phyloP scores from a whole-genome alignment of 2,888 invertebrate genomes.

The Neelides folsomi region DNA sequence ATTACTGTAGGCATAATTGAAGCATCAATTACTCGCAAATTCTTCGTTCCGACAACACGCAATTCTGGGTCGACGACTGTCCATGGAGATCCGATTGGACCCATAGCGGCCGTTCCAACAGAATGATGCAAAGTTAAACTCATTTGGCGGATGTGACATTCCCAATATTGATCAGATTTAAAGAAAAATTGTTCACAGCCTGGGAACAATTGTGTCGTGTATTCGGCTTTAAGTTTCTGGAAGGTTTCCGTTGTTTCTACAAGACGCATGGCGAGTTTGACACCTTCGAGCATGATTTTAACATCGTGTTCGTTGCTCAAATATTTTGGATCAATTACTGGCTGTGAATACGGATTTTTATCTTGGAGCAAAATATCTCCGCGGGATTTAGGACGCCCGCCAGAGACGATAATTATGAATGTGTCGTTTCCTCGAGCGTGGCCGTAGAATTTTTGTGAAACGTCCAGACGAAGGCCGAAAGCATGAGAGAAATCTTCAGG shows the following conservation, averaged over 20 bases:
- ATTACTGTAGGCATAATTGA: slow-evolving; percentile 7
- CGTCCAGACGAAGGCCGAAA: slow-evolving; percentile 16
- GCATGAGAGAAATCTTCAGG: slow-evolving; percentile 14
- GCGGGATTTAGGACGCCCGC: slow-evolving; percentile 13
- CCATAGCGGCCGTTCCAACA: slow-evolving; percentile 55
- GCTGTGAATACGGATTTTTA: slow-evolving; percentile 9
- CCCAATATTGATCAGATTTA: slow-evolving; percentile 50
- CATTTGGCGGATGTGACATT: slow-evolving; percentile 47
- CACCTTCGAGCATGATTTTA: slow-evolving; percentile 13
- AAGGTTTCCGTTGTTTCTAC: slow-evolving; percentile 15
- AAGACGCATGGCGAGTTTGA: slow-evolving; percentile 17
- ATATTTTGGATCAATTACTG: slow-evolving; percentile 17
- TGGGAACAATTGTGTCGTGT: slow-evolving; percentile 11
- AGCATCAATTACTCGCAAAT: slow-evolving; percentile 16
- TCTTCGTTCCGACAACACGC: slow-evolving; percentile 13
- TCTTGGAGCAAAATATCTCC: slow-evolving; percentile 13
- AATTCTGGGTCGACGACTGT: slow-evolving; percentile 24
- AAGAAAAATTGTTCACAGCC: slow-evolving; percentile 36
- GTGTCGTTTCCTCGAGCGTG: slow-evolving; percentile 15
- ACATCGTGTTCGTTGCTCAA: slow-evolving; percentile 22
- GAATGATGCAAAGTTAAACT: slow-evolving; percentile 59
- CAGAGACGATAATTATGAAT: slow-evolving; percentile 11
- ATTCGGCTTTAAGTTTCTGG: slow-evolving; percentile 9
- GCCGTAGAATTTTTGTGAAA: slow-evolving; percentile 12
- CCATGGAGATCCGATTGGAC: slow-evolving; percentile 40